These are phyloP conservation scores for Cephus nigrinus DNA, from an alignment of 2,888 invertebrate genomes.

Conservation along the genomic window DNA sequence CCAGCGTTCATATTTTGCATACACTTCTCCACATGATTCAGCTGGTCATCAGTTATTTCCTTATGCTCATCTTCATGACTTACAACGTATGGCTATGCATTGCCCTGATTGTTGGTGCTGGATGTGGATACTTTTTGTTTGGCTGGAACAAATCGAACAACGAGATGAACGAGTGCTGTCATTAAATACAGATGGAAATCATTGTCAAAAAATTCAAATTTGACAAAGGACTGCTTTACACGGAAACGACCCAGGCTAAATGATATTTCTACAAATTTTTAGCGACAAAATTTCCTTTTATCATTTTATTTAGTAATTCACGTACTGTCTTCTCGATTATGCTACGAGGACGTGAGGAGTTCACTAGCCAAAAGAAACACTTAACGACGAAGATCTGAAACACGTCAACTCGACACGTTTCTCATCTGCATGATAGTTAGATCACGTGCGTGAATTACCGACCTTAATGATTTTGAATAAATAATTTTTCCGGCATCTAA, in stretches of 20 bases:
- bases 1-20: constrained; percentile 51
- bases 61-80: constrained; percentile 75
- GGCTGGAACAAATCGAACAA: constrained; percentile 48
- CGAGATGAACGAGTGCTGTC: constrained; percentile 50
- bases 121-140: constrained; percentile 67
- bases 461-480: background rate
- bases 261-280: background rate
- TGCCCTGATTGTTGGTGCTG: constrained; percentile 69
- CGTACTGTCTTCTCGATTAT: background rate
- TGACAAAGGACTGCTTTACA: background rate
- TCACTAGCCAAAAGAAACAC: background rate
- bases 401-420: background rate
- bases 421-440: background rate
- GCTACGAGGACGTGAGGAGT: background rate
- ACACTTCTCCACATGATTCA: constrained; percentile 58
- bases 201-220: background rate
- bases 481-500: background rate
- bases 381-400: background rate
- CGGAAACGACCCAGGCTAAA: background rate
- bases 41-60: constrained; percentile 69
- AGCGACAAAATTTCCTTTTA: background rate
- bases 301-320: background rate
- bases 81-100: constrained; percentile 73
- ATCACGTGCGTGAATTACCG: constrained; percentile 5
- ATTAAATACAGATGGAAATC: constrained; percentile 25